These are phyloP conservation scores for Boulengeromyrus knoepffleri DNA, from an alignment of 2,113 vertebrate species.

Conservation along the genomic window DNA sequence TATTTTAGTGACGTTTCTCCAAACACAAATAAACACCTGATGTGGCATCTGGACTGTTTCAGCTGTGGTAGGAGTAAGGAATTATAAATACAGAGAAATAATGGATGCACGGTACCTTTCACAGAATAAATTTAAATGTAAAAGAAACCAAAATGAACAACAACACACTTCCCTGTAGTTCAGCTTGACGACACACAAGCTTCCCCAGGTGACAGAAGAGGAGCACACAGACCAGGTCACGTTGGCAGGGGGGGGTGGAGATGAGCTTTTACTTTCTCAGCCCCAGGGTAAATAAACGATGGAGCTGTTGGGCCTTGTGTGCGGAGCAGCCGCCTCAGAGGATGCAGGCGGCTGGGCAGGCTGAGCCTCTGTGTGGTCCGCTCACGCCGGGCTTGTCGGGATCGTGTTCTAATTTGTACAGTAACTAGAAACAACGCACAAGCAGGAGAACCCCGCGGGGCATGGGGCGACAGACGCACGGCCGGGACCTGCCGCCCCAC, in stretches of 20 bases:
- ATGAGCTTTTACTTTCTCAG: neutral
- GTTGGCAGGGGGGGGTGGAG: neutral
- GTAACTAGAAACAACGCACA: constrained; percentile 42
- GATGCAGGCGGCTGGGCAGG: constrained; percentile 32
- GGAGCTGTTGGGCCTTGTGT: neutral
- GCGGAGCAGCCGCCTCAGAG: constrained; percentile 13
- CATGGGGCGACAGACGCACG: constrained; percentile 13
- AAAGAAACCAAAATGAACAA: neutral
- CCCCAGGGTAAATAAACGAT: constrained; percentile 28
- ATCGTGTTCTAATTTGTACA: constrained; percentile 42
- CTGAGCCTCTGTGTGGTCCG: constrained; percentile 42
- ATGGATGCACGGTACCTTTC: neutral
- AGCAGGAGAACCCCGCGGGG: neutral
- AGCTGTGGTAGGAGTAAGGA: neutral
- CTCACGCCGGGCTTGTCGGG: constrained; percentile 15
- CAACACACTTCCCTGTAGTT: neutral
- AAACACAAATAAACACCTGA: neutral
- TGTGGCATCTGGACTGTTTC: constrained; percentile 32
- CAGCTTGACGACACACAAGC: neutral
- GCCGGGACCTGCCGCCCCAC: neutral
- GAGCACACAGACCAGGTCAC: neutral
- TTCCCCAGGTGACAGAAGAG: neutral
- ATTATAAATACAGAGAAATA: neutral
- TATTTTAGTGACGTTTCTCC: neutral
- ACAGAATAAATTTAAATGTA: neutral